Percentiles rank a stretch among this genome's conserved stretches.
phyloP scores from a whole-genome alignment of 2,888 invertebrate genomes.

The Platycheirus rosarum region DNA sequence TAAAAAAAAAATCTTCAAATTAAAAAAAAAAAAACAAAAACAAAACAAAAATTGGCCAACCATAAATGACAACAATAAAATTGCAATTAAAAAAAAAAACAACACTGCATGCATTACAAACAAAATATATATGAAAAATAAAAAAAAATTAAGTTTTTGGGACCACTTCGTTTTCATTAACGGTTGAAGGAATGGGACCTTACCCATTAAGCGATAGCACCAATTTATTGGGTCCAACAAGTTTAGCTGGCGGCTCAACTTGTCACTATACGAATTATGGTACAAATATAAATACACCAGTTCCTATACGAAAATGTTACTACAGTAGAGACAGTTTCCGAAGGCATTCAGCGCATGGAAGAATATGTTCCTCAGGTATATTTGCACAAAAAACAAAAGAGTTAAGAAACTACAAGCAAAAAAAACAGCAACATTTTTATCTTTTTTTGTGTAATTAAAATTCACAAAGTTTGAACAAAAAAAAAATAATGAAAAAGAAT shows the following conservation, averaged over 20 bases:
- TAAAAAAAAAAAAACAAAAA: constrained; percentile 52
- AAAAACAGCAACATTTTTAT: constrained; percentile 56
- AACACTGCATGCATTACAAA: constrained; percentile 71
- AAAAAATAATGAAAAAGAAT: constrained; percentile 66
- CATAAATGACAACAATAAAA: constrained; percentile 63
- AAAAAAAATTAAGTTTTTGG: constrained; percentile 82
- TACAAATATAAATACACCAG: constrained; percentile 82
- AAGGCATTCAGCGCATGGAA: constrained; percentile 83
- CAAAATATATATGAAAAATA: constrained; percentile 73
- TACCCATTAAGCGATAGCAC: constrained; percentile 83
- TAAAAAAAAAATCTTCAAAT: constrained; percentile 63
- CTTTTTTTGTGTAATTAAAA: constrained; percentile 45
- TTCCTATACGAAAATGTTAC: constrained; percentile 82
- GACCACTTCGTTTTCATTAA: constrained; percentile 83
- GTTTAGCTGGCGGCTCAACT: constrained; percentile 79
- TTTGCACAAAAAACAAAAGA: constrained; percentile 68
- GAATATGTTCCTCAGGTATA: constrained; percentile 82
- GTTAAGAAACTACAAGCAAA: constrained; percentile 65
- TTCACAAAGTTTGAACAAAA: constrained; percentile 39
- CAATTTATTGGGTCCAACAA: constrained; percentile 82
- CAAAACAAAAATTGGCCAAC: constrained; percentile 57
- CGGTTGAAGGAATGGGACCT: constrained; percentile 83
- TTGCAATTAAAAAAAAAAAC: constrained; percentile 64
- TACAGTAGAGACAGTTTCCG: constrained; percentile 82
- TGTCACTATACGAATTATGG: constrained; percentile 82